Evolutionary conservation across 2,113 vertebrate genomes (phyloP), one percentile per base, ranked within the genome.

Genomic region (Fregetta grallaria): DNA sequence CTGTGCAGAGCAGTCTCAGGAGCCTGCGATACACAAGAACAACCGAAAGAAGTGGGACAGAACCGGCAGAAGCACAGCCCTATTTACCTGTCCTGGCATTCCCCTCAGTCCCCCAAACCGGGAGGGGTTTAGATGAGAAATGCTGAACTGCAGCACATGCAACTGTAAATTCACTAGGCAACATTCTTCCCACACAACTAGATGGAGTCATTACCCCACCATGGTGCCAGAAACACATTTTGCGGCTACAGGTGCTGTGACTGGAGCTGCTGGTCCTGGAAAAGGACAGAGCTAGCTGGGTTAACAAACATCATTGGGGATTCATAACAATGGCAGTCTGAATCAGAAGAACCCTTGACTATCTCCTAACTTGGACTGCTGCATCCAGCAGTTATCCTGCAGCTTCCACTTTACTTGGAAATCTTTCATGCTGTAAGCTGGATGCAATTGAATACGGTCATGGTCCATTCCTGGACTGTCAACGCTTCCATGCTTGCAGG

Each of bases 61-160:
- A 82, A 79, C 36, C 3, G 1, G 25, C 36, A 82, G 66, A 49
- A 55, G 21, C 27, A 53, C 2, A 3, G 52, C 23, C 18, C 34
- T 68, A 5, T 72, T 61, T 13, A 47, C 30, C 3, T 6, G 12
- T 38, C 36, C 67, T 73, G 77, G 68, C 58, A 80, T 13, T 52
- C 30, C 56, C 11, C 20, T 58, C 44, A 71, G 5, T 42, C 23
- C 21, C 32, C 49, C 23, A 68, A 18, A 65, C 3, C 0, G 0
- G 20, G 36, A 58, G 38, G 9, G 30, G 9, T 63, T 93, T 34
- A 52, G 40, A 40, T 27, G 38, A 71, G 38, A 87, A 91, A 82
- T 30, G 42, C 27, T 75, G 61, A 87, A 27, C 7, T 40, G 47
- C 19, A 66, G 55, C 32, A 52, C 13, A 7, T 2, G 3, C 50